Evolutionary conservation across 2,113 vertebrate genomes (phyloP).

Genomic region (Acanthochromis polyacanthus): DNA sequence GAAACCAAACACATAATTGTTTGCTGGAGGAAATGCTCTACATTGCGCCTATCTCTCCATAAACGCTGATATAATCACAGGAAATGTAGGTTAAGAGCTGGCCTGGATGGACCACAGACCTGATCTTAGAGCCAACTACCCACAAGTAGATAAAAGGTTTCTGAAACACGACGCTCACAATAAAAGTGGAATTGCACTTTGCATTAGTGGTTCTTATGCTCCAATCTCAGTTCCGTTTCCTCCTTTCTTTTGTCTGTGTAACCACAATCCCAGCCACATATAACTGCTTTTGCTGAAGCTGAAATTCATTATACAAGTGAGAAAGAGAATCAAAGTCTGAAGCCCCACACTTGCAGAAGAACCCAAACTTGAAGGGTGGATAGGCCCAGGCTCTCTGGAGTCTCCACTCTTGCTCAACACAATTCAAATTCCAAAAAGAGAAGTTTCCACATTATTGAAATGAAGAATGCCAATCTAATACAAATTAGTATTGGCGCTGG

Average conservation of each 20-base stretch:
- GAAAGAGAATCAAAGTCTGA: not conserved
- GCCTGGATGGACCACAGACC: constrained; percentile 17
- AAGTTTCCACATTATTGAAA: too few species aligned
- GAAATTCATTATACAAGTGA: not conserved
- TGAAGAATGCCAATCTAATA: too few species aligned
- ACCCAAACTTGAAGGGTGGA: not conserved
- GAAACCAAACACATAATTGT: constrained; percentile 36
- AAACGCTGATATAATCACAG: constrained; percentile 26
- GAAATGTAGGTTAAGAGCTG: constrained; percentile 33
- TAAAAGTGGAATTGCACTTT: not conserved
- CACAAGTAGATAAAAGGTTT: constrained; percentile 6
- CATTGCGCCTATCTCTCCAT: not conserved
- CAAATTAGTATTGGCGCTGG: too few species aligned
- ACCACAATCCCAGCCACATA: not conserved
- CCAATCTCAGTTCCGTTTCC: not conserved
- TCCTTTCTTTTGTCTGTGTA: not conserved
- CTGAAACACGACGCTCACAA: not conserved
- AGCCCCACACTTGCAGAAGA: not conserved
- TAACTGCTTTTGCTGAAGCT: not conserved
- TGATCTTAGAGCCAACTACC: constrained; percentile 3
- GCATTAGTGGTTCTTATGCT: not conserved
- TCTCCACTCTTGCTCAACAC: not conserved
- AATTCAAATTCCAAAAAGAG: too few species aligned
- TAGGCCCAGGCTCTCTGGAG: not conserved
- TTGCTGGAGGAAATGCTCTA: constrained; percentile 9